These are phyloP conservation scores for Peromyscus eremicus DNA, from an alignment of 2,797 vertebrate genomes.

Conservation along the genomic window DNA sequence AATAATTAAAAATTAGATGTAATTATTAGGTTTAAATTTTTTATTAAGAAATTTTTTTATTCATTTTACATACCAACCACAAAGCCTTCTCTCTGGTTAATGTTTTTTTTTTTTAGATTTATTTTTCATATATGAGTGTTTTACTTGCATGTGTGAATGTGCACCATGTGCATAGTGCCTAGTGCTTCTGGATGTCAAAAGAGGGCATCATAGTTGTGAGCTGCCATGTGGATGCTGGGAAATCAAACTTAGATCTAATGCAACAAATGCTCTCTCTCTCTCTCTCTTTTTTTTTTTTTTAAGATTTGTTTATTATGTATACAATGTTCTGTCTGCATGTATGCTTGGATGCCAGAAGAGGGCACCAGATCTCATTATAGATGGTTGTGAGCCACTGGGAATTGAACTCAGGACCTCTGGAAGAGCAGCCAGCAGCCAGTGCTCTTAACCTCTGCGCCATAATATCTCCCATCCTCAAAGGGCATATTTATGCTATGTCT, in stretches of 20 bases:
- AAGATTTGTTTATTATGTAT: too few relatives aligned
- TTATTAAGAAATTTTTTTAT: too few relatives aligned
- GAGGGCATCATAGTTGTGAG: background rate
- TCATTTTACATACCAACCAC: too few relatives aligned
- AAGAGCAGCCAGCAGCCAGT: too few relatives aligned
- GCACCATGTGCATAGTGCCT: background rate
- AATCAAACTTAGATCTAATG: background rate
- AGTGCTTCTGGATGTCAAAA: background rate
- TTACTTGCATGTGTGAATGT: background rate
- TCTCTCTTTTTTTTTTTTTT: too few relatives aligned
- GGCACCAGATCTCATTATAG: too few relatives aligned
- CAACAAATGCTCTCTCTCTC: background rate
- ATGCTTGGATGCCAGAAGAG: too few relatives aligned
- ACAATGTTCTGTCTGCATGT: too few relatives aligned
- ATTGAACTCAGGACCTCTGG: too few relatives aligned
- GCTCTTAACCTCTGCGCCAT: background rate
- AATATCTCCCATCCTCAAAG: background rate
- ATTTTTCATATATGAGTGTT: background rate
- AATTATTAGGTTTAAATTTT: conserved; percentile 36
- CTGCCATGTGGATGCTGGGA: background rate
- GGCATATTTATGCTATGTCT: background rate
- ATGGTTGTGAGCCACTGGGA: too few relatives aligned
- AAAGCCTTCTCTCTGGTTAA: too few relatives aligned
- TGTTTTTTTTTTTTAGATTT: background rate
- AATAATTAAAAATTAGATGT: too few relatives aligned